Percentiles rank a stretch among this genome's conserved stretches.
phyloP scores from a whole-genome alignment of 2,113 vertebrate genomes.

The Psettodes erumei region DNA sequence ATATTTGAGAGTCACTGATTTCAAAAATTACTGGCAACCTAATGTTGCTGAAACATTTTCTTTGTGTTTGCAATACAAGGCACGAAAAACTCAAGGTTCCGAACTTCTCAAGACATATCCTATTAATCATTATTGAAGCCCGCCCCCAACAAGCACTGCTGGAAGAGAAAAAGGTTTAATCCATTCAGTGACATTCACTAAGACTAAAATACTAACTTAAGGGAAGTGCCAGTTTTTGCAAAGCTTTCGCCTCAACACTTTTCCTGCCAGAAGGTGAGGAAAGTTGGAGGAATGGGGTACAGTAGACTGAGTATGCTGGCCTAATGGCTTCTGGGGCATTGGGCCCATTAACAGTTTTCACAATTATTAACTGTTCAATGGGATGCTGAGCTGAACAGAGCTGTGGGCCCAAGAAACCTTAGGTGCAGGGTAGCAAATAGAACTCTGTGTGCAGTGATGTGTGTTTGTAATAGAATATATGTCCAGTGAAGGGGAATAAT shows the following conservation, averaged over 20 bases:
- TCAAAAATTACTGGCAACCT: constrained; percentile 38
- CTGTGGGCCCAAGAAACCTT: not conserved
- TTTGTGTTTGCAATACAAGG: constrained; percentile 22
- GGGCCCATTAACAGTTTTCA: no score
- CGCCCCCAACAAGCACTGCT: constrained; percentile 18
- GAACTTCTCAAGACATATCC: constrained; percentile 3
- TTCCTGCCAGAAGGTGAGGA: not conserved
- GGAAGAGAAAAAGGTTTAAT: constrained; percentile 29
- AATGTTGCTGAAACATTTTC: constrained; percentile 24
- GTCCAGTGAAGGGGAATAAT: no score
- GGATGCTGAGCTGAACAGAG: no score
- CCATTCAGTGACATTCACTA: constrained; percentile 3
- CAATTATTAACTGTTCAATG: no score
- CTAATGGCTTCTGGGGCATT: constrained; percentile 8
- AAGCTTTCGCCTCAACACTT: not conserved
- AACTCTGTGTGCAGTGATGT: no score
- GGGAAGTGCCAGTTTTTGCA: not conserved
- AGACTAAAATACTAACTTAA: constrained; percentile 26
- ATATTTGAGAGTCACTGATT: constrained; percentile 42
- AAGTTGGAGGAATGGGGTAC: not conserved
- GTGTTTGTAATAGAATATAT: no score
- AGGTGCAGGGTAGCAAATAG: no score
- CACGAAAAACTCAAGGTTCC: constrained; percentile 2
- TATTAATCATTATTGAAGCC: constrained; percentile 58
- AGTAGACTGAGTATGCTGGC: not conserved